Evolutionary conservation across 2,113 vertebrate genomes (phyloP).

Genomic region (Nycticryphes semicollaris): DNA sequence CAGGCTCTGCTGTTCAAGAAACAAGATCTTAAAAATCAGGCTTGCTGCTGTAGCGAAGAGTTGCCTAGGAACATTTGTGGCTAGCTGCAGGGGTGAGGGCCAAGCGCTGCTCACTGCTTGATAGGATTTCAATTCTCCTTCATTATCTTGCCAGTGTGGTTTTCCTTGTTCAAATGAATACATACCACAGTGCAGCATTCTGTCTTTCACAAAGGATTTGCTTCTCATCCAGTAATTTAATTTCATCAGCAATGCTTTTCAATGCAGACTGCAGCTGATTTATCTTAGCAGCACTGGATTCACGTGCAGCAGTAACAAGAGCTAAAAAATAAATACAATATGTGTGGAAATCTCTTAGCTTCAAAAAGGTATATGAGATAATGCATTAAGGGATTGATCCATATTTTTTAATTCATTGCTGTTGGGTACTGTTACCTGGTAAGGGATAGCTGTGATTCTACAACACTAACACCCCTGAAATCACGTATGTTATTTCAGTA

Average conservation of each 20-base stretch:
- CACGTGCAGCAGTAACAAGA: conserved; percentile 70
- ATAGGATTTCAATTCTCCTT: neutral
- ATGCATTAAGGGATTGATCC: neutral
- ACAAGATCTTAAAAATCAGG: neutral
- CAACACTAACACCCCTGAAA: neutral
- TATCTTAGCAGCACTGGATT: conserved; percentile 56
- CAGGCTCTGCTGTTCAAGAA: neutral
- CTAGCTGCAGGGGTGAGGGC: neutral
- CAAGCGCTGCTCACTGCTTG: neutral
- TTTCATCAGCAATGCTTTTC: neutral
- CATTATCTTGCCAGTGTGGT: neutral
- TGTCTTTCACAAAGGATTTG: conserved; percentile 42
- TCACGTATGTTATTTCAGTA: neutral
- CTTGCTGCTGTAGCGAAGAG: neutral
- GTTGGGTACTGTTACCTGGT: neutral
- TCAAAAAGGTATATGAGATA: neutral
- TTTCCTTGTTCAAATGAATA: neutral
- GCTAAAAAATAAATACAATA: conserved; percentile 15
- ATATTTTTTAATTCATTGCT: neutral
- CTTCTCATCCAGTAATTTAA: conserved; percentile 21
- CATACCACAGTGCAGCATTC: conserved; percentile 68
- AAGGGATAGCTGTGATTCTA: neutral
- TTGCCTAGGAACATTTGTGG: neutral
- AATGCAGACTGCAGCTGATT: conserved; percentile 65
- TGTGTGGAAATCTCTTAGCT: neutral